phyloP scores from a whole-genome alignment of 2,888 invertebrate species.

The Achlya flavicornis region DNA sequence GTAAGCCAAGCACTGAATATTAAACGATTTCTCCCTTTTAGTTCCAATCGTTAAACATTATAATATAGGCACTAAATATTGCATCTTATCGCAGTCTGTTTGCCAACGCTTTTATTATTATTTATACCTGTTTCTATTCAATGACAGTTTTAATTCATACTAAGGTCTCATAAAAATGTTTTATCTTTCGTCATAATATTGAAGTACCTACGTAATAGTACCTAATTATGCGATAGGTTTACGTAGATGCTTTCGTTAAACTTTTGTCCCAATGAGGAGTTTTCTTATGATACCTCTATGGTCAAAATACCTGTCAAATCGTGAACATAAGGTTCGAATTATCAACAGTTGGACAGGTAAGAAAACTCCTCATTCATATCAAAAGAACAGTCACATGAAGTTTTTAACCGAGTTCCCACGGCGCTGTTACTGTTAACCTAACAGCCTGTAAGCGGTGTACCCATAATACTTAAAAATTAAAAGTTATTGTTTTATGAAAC shows the following conservation, averaged over 20 bases:
- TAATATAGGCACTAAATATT: constrained; percentile 2
- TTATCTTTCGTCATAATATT: background rate
- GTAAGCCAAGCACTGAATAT: constrained; percentile 18
- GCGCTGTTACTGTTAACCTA: constrained; percentile 77
- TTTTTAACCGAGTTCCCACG: constrained; percentile 80
- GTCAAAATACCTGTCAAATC: too few relatives aligned
- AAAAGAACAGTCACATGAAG: constrained; percentile 46
- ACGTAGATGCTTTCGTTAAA: too few relatives aligned
- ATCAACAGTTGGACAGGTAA: too few relatives aligned
- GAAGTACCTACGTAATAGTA: too few relatives aligned
- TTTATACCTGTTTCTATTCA: background rate
- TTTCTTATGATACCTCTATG: too few relatives aligned
- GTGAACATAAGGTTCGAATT: too few relatives aligned
- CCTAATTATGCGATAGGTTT: too few relatives aligned
- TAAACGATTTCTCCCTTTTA: constrained; percentile 12
- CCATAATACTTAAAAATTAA: constrained; percentile 81
- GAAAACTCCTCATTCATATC: constrained; percentile 26
- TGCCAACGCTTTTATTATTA: background rate
- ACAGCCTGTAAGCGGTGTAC: constrained; percentile 76
- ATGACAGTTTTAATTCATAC: background rate
- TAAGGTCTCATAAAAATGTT: background rate
- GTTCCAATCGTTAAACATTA: constrained; percentile 15
- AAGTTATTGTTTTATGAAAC: constrained; percentile 79
- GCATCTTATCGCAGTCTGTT: constrained; percentile 6
- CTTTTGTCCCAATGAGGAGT: too few relatives aligned